phyloP scores from a whole-genome alignment of 2,113 vertebrate genomes.

The Laterallus jamaicensis region DNA sequence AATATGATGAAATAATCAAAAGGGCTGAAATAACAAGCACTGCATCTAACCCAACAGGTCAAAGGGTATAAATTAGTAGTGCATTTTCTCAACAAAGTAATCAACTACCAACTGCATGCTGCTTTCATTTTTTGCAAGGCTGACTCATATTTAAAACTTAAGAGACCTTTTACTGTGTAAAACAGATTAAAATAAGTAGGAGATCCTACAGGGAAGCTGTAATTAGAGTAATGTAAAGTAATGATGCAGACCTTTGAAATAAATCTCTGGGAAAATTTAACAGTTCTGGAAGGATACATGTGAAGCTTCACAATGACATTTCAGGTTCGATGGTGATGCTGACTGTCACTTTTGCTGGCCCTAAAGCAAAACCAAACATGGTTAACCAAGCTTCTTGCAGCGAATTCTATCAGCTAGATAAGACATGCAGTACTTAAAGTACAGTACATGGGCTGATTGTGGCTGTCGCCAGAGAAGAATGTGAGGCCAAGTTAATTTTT shows the following conservation, averaged over 20 bases:
- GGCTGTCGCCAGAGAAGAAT: not conserved
- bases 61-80: not conserved
- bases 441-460: constrained; percentile 10
- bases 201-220: not conserved
- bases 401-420: constrained; percentile 46
- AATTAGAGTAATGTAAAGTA: not conserved
- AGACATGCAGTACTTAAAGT: constrained; percentile 23
- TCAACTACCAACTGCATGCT: not conserved
- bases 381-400: constrained; percentile 14
- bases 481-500: constrained; percentile 14
- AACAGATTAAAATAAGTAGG: not conserved
- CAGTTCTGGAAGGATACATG: not conserved
- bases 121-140: not conserved
- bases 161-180: not conserved
- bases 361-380: constrained; percentile 4
- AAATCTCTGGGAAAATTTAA: not conserved
- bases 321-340: not conserved
- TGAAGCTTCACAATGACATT: not conserved
- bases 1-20: not conserved
- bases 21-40: not conserved
- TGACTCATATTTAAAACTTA: not conserved
- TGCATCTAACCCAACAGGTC: not conserved
- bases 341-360: constrained; percentile 28
- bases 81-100: not conserved
- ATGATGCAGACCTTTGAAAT: constrained; percentile 1